Base-by-base conservation (phyloP, 2,888 invertebrate genomes). In the Troides oblongomaculatus region DNA sequence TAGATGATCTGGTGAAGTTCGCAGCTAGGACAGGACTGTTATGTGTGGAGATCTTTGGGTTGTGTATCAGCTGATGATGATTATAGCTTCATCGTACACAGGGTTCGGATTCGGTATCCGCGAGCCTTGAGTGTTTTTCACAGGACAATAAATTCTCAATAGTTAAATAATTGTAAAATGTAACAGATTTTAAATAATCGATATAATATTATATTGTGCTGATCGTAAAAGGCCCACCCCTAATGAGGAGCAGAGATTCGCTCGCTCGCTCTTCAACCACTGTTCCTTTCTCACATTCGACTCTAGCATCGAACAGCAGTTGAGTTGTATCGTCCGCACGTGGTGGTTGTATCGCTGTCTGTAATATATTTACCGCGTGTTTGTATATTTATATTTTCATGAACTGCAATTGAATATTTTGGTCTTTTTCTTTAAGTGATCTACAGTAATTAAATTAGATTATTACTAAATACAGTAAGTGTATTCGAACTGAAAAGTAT, bases 341-440 rank as follows among this genome's bases (percentile, higher is more conserved):
- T 66, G 72, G 69, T 43, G 75, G 76, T 68, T 66, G 76, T 73
- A 73, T 73, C 65, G 72, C 72, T 77, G 65, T 74, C 74, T 60
- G 72, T 71, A 76, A 73, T 71, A 73, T 73, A 39, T 73, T 74
- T 65, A 81, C 78, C 86, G 87, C 88, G 90, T 88, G 86, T 80
- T 82, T 73, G 76, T 58, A 14, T 77, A 74, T 75, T 73, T 77
- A 71, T 71, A 72, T 79, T 78, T 77, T 77, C 77, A 79, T 77
- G 77, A 80, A 78, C 66, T 56, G 60, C 43, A 62, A 21, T 36
- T 64, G 43, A 46, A 68, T 58, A 70, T 61, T 46, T 58, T n/a
- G 39, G 30, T 30, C 5, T 39, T 66, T 39, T 66, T 58, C 58
- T 36, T 50, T n/a, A 43, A 62, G 62, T 68, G 65, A 62, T 59